phyloP scores from a whole-genome alignment of 2,888 invertebrate genomes.

The Tinea semifulvella region DNA sequence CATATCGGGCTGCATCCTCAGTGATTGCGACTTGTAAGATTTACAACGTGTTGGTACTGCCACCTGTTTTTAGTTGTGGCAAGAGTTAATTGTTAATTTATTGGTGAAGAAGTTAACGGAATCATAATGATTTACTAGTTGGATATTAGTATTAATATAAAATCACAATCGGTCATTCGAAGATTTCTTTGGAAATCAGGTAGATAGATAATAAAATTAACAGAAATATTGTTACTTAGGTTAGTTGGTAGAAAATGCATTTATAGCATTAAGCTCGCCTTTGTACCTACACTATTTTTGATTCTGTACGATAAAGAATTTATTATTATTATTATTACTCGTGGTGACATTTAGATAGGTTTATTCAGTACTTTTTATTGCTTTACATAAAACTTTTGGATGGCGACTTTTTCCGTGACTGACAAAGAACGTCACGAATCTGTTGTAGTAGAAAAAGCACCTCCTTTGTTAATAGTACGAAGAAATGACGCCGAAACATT shows the following conservation, averaged over 20 bases:
- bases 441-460: not conserved
- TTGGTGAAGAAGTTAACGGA: constrained; percentile 7
- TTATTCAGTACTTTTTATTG: constrained; percentile 5
- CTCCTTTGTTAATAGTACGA: not conserved
- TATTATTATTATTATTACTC: too few species aligned
- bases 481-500: constrained; percentile 7
- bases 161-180: too few species aligned
- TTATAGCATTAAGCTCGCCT: too few species aligned
- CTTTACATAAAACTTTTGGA: not conserved
- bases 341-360: too few species aligned
- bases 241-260: too few species aligned
- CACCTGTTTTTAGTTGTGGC: constrained; percentile 13
- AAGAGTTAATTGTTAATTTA: constrained; percentile 11
- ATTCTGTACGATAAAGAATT: too few species aligned
- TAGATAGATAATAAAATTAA: too few species aligned
- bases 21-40: constrained; percentile 11
- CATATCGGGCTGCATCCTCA: constrained; percentile 12
- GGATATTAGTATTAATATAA: too few species aligned
- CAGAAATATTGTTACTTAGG: too few species aligned
- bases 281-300: too few species aligned
- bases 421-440: constrained; percentile 1
- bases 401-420: constrained; percentile 9
- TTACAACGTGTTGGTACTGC: constrained; percentile 8
- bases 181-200: too few species aligned
- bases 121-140: constrained; percentile 9